phyloP scores from a whole-genome alignment of 2,888 invertebrate species.

The Phengaris alcon region DNA sequence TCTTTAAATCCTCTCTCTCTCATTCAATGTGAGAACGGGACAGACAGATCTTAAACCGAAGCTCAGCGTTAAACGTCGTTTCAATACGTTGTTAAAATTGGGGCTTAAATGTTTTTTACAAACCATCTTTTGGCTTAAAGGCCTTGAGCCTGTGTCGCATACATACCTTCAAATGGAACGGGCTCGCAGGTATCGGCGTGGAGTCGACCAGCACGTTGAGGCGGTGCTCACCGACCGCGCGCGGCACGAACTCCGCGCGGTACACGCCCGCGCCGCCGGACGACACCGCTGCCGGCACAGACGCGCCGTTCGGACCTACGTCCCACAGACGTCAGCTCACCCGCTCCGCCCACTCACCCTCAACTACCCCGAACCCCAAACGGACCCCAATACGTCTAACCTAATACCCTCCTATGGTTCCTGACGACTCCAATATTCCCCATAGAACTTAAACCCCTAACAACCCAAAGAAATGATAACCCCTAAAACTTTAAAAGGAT shows the following conservation, averaged over 20 bases:
- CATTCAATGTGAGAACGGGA: too few species aligned
- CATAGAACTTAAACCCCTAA: background rate
- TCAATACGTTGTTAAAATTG: too few species aligned
- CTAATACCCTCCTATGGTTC: background rate
- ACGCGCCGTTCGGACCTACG: conserved; percentile 94
- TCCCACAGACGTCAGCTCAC: conserved; percentile 62
- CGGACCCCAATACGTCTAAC: conserved; percentile 26
- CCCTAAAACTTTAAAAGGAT: background rate
- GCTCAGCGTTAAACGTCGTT: too few species aligned
- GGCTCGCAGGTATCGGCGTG: conserved; percentile 92
- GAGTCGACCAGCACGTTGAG: conserved; percentile 92
- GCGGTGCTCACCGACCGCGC: conserved; percentile 94
- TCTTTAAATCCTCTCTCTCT: too few species aligned
- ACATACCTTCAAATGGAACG: conserved; percentile 91
- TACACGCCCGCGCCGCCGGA: conserved; percentile 90
- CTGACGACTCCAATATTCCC: background rate
- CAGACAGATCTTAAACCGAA: too few species aligned
- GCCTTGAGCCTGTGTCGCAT: too few species aligned
- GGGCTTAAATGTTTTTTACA: too few species aligned
- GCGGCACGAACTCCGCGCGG: conserved; percentile 94
- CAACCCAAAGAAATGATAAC: too few species aligned
- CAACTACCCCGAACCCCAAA: conserved; percentile 32
- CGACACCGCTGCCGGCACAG: conserved; percentile 92
- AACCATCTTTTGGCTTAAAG: too few species aligned
- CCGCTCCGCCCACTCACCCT: conserved; percentile 65